Evolutionary conservation across 2,113 vertebrate genomes (phyloP), one percentile per base, ranked within the genome.

Genomic region (Lasiurus borealis): DNA sequence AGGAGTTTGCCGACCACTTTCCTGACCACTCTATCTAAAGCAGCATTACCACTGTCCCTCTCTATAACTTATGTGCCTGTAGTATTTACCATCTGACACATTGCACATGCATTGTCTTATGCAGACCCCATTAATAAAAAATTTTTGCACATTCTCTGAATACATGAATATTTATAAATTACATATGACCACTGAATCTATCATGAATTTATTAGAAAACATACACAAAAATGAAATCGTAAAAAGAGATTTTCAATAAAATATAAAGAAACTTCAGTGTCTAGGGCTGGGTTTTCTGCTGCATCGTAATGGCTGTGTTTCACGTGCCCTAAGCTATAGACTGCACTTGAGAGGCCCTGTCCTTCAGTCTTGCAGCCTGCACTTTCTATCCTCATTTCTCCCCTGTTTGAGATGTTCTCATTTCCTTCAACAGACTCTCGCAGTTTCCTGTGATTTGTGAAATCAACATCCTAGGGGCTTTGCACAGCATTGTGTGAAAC

Each of bases 401-500:
- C 9, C 29, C 31, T 19, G 69, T 64, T 50, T 89, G 50, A 83
- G n/a, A 69, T 8, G 71, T 50, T 54, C 21, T 68, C 27, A 50
- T 40, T 92, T 93, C 92, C 94, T 95, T 92, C 90, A 59, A 93
- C 83, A 76, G 48, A 77, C 27, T 59, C 75, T 16, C 73, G 64
- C 44, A 85, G 40, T 85, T 93, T 96, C 90, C 94, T 81, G 87
- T 59, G 71, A 40, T 57, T 96, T 93, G 23, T 91, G 83, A 66
- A 94, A 91, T 52, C 82, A 62, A 71, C 12, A 19, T 82, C 66
- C 68, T 88, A 82, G 59, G 66, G 66, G 50, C 85, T 95, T 34
- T 54, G 68, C 18, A 25, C 36, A 78, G 50, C 50, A 94, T 12
- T 91, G 92, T 91, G 59, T 90, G 69, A 89, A 83, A 75, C 15